Conservation (phyloP, 2,797 vertebrate species). For the Rallus crepitans region DNA sequence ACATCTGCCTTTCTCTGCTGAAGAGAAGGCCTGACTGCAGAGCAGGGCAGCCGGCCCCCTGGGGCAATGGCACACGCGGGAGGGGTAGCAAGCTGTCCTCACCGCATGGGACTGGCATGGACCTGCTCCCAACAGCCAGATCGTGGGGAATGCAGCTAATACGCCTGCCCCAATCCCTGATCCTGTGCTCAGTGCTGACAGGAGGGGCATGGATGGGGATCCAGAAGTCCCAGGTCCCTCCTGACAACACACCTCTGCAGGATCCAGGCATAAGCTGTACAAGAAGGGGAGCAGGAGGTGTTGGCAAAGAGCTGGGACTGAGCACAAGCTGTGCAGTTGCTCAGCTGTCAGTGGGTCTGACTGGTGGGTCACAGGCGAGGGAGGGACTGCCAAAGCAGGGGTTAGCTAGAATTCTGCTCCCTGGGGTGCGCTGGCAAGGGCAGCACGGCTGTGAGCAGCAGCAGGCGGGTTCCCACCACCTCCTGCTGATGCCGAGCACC, state of each 20-base stretch:
- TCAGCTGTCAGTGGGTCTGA: neutral
- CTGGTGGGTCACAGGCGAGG: neutral
- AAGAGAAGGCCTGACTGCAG: neutral
- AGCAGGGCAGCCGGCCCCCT: neutral
- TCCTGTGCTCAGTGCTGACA: neutral
- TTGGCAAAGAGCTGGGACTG: neutral
- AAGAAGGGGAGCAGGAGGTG: neutral
- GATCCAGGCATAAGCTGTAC: neutral
- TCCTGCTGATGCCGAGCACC: accelerated
- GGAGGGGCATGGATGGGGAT: neutral
- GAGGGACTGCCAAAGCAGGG: neutral
- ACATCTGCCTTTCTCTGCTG: neutral
- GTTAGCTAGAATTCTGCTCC: neutral
- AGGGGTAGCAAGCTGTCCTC: neutral
- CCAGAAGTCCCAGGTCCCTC: neutral
- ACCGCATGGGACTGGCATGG: accelerated
- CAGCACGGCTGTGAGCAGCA: neutral
- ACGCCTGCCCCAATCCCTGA: accelerated
- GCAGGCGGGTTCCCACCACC: neutral
- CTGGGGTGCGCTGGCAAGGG: neutral
- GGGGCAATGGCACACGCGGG: accelerated
- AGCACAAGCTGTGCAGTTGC: neutral
- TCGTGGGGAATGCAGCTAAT: too few species aligned
- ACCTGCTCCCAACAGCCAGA: neutral
- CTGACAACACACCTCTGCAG: neutral